Conservation (phyloP, 1,140 invertebrate genomes). For the Ditylenchus dipsaci region DNA sequence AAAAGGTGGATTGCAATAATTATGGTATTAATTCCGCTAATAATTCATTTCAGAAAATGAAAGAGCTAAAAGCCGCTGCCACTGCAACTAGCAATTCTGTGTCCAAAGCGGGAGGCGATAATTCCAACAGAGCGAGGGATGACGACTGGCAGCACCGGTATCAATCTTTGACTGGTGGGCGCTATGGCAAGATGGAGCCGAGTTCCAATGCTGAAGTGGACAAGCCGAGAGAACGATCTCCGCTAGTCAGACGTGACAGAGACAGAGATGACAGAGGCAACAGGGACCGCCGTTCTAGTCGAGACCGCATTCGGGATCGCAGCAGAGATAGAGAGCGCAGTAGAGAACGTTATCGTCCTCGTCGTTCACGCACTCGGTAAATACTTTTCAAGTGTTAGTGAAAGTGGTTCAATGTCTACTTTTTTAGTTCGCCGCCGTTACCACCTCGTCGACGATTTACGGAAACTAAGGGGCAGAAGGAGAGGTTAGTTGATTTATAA, state of each 20-base stretch:
- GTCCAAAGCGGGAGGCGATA: background rate
- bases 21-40: background rate
- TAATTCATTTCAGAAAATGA: conserved; percentile 5
- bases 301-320: background rate
- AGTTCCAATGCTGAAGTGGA: background rate
- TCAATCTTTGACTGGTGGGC: conserved; percentile 43
- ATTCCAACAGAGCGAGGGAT: conserved; percentile 27
- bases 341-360: background rate
- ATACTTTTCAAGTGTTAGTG: too few relatives aligned
- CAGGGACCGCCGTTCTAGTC: background rate
- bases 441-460: conserved; percentile 2
- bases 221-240: background rate
- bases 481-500: background rate
- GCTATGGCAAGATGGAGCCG: conserved; percentile 45
- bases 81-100: background rate
- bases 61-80: conserved; percentile 25
- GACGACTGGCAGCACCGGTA: conserved; percentile 51
- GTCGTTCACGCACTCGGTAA: conserved; percentile 7
- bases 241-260: background rate
- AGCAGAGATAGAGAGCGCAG: background rate
- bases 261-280: background rate
- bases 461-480: background rate
- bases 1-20: conserved; percentile 33
- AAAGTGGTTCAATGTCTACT: too few relatives aligned
- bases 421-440: background rate